phyloP scores from a whole-genome alignment of 2,797 vertebrate genomes.

The Leptoclinus maculatus region DNA sequence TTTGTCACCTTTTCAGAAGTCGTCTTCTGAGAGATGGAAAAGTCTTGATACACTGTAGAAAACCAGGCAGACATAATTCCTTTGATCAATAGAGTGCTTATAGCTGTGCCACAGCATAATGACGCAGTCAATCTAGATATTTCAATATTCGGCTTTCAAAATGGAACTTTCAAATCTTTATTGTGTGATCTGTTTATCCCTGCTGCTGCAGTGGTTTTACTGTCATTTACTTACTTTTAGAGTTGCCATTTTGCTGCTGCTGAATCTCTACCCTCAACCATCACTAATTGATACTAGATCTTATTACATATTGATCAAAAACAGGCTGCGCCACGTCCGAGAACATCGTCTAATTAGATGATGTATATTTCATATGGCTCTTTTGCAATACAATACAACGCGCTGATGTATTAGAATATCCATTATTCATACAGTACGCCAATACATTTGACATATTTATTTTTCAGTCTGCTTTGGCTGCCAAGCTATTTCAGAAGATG shows the following conservation, averaged over 20 bases:
- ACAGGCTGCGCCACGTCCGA: conserved; percentile 72
- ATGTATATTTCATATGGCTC: conserved; percentile 79
- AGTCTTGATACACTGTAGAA: conserved; percentile 28
- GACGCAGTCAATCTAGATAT: conserved; percentile 64
- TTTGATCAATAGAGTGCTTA: conserved; percentile 66
- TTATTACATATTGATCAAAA: conserved; percentile 83
- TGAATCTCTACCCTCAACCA: conserved; percentile 59
- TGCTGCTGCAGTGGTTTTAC: conserved; percentile 39
- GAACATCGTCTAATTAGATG: conserved; percentile 80
- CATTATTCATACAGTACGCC: conserved; percentile 78
- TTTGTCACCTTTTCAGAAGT: conserved; percentile 40
- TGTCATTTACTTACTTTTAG: conserved; percentile 64
- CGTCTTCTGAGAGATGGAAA: conserved; percentile 40
- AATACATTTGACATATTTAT: conserved; percentile 80
- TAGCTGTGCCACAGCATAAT: conserved; percentile 56
- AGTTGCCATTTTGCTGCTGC: conserved; percentile 43
- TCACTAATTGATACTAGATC: conserved; percentile 82
- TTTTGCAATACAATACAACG: conserved; percentile 80
- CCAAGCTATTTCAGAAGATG: conserved; percentile 70
- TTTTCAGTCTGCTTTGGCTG: conserved; percentile 69
- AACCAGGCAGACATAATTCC: conserved; percentile 54
- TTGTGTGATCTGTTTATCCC: conserved; percentile 57
- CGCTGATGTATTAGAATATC: conserved; percentile 74
- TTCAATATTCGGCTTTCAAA: conserved; percentile 62
- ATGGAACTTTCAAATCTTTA: conserved; percentile 63